Evolutionary conservation across 2,113 vertebrate species (phyloP), one percentile per base, ranked within the genome.

Genomic region (Alaudala cheleensis): DNA sequence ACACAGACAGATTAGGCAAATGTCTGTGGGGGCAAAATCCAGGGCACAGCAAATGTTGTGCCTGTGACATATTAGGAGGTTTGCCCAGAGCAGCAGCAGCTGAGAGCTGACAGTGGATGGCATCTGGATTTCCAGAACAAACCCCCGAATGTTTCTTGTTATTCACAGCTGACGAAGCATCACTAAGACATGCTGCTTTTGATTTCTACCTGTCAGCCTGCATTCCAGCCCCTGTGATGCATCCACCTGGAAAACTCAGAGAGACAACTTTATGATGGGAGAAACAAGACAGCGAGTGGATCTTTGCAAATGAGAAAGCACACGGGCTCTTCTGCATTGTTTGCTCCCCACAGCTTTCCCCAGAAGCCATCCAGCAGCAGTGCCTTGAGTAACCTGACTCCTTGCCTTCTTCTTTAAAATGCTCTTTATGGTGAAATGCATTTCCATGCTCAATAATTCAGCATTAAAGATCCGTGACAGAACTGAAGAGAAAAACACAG

Each of bases 141-240:
- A 15, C 88, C 85, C 80, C 79, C 6, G 10, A 97, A 96, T 22
- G 10, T 77, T 85, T 34, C 89, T 61, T 45, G 81, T 95, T 96
- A 94, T 91, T 96, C 92, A 95, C 95, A 95, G 91, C 94, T 96
- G 95, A 95, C 45, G 51, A 94, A 95, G 95, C 96, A 89, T 96
- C 94, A 77, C 87, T 72, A 80, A 91, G 93, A 89, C 93, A 91
- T 73, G 93, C 87, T 95, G 91, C 84, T 92, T 93, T 94, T 91
- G 91, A 95, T 97, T 97, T 95, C 87, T 96, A 95, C 93, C 96
- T 97, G 93, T 94, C 96, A 96, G 78, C 45, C 87, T 82, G 9
- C 70, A 95, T 96, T 95, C 78, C 66, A 76, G 60, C 45, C 90
- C 62, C 73, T 81, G 78, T 65, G 93, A 95, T 92, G 90, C 95